These are phyloP conservation scores for Manis pentadactyla DNA, from an alignment of 2,797 vertebrate species.

Conservation along the genomic window DNA sequence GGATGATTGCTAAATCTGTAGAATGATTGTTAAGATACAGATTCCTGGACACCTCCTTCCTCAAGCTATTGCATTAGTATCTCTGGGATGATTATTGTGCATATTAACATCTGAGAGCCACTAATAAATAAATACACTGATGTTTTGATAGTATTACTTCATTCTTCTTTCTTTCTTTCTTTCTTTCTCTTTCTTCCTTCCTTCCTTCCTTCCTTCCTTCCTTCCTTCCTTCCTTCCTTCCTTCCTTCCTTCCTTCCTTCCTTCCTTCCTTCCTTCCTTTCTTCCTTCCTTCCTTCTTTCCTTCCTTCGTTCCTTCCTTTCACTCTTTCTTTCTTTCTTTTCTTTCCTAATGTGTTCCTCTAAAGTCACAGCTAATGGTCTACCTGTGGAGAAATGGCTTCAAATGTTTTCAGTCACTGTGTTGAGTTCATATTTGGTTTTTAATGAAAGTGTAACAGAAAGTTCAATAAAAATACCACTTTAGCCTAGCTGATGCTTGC, in stretches of 20 bases:
- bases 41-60: not conserved
- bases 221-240: no score
- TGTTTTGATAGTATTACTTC: not conserved
- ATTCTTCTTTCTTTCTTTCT: not conserved
- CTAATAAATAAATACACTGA: not conserved
- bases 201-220: no score
- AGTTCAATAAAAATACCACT: constrained; percentile 49
- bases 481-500: constrained; percentile 32
- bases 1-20: not conserved
- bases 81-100: not conserved
- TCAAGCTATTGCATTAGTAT: not conserved
- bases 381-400: not conserved
- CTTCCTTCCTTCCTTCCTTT: not conserved
- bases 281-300: not conserved
- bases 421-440: constrained; percentile 49
- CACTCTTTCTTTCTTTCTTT: not conserved
- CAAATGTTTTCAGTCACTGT: not conserved
- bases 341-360: not conserved
- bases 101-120: not conserved
- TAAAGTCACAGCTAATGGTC: constrained; percentile 24
- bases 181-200: no score
- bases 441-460: constrained; percentile 53
- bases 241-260: no score
- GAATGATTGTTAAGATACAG: not conserved
- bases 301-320: no score